Conservation (phyloP, 30 jellyfish, hydroid and myxozoan genomes). For the Aurelia sp. region DNA sequence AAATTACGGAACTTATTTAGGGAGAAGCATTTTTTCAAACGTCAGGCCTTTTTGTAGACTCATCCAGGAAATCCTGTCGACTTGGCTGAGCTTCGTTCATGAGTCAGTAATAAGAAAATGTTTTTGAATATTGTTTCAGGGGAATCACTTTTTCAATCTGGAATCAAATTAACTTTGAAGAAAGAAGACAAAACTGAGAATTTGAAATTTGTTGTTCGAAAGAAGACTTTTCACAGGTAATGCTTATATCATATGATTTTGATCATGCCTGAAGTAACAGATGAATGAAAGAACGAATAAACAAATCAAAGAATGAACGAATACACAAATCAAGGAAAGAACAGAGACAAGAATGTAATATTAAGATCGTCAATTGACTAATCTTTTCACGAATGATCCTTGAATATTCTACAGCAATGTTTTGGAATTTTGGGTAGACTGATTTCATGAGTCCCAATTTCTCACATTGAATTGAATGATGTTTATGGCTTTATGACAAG, state of each 20-base stretch:
- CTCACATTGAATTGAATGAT: too few relatives aligned
- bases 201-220: constrained; percentile 34
- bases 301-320: neutral
- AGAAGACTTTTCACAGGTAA: constrained; percentile 61
- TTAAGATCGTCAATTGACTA: too few relatives aligned
- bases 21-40: too few relatives aligned
- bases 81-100: neutral
- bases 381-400: too few relatives aligned
- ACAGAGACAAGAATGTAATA: too few relatives aligned
- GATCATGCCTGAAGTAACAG: neutral
- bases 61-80: neutral
- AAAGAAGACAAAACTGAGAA: neutral
- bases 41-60: too few relatives aligned
- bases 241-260: too few relatives aligned
- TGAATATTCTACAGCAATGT: too few relatives aligned
- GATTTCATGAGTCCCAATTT: too few relatives aligned
- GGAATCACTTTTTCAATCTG: constrained; percentile 10
- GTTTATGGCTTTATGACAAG: too few relatives aligned
- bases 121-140: neutral
- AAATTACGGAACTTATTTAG: neutral
- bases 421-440: too few relatives aligned
- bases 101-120: neutral
- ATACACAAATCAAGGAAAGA: too few relatives aligned
- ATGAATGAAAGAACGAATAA: neutral
- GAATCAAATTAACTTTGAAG: constrained; percentile 19